A percentile compares a stretch with the other conserved stretches of the same genome.
phyloP scores from a whole-genome alignment of 1,140 invertebrate genomes.

The Zaprionus gabonicus region DNA sequence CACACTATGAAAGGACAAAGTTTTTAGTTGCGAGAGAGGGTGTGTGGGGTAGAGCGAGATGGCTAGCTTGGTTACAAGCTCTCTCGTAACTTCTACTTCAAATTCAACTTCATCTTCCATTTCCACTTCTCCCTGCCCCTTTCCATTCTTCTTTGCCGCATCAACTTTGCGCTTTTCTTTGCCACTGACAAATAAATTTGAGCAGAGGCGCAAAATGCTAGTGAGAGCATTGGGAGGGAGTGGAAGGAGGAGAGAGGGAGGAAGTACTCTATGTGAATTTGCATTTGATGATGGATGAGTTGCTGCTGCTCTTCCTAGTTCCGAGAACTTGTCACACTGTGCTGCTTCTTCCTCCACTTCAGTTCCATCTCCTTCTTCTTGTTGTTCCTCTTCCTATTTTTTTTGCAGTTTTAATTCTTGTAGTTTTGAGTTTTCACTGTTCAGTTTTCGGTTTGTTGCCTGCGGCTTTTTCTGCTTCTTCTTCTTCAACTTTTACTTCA shows the following conservation, averaged over 20 bases:
- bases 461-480: constrained; percentile 11
- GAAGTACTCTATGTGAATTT: constrained; percentile 49
- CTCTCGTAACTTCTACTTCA: constrained; percentile 33
- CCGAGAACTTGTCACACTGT: constrained; percentile 19
- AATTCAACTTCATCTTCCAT: constrained; percentile 29
- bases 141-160: background rate
- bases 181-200: constrained; percentile 76
- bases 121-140: constrained; percentile 1
- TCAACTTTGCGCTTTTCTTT: constrained; percentile 75
- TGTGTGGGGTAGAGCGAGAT: constrained; percentile 11
- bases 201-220: background rate
- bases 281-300: constrained; percentile 64
- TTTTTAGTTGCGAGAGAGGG: constrained; percentile 23
- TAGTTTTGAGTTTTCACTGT: constrained; percentile 8
- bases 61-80: constrained; percentile 52
- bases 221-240: background rate
- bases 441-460: background rate
- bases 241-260: background rate
- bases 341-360: background rate
- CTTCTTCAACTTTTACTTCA: constrained; percentile 20
- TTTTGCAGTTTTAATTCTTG: constrained; percentile 7
- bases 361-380: background rate
- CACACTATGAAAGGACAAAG: constrained; percentile 39
- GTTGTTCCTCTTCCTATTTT: background rate
- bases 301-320: constrained; percentile 36